Evolutionary conservation across 2,113 vertebrate species (phyloP).

Genomic region (Petromus typicus): DNA sequence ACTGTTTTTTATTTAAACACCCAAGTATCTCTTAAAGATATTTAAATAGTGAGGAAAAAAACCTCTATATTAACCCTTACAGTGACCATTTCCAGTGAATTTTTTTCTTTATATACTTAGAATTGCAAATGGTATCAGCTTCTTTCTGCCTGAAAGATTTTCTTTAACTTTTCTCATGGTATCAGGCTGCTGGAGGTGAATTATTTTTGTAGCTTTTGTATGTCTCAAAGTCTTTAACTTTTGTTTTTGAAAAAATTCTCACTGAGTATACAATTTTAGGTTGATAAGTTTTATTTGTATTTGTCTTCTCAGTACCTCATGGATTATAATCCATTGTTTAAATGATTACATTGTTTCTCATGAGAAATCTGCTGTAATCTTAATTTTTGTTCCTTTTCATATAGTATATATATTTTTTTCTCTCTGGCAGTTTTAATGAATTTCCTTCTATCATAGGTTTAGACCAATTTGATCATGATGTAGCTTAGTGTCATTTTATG

Average conservation of each 20-base stretch:
- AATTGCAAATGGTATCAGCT: neutral
- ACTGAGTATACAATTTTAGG: neutral
- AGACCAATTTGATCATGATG: neutral
- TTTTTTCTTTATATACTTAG: neutral
- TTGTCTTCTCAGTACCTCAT: neutral
- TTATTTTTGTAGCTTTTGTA: neutral
- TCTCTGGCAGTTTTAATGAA: neutral
- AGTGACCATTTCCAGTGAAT: neutral
- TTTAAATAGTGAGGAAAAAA: neutral
- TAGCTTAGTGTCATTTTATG: neutral
- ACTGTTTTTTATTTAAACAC: neutral
- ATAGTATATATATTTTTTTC: neutral
- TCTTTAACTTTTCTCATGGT: neutral
- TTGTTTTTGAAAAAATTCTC: neutral
- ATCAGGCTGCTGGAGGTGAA: neutral
- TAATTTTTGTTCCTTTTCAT: neutral
- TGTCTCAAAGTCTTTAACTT: neutral
- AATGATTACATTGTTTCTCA: neutral
- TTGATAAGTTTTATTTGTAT: neutral
- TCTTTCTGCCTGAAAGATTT: neutral
- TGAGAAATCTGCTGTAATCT: neutral
- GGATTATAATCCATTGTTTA: neutral
- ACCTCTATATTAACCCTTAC: neutral
- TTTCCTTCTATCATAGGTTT: neutral
- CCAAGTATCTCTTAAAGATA: neutral